Evolutionary conservation across 2,113 vertebrate species (phyloP).

Genomic region (Symphodus melops): DNA sequence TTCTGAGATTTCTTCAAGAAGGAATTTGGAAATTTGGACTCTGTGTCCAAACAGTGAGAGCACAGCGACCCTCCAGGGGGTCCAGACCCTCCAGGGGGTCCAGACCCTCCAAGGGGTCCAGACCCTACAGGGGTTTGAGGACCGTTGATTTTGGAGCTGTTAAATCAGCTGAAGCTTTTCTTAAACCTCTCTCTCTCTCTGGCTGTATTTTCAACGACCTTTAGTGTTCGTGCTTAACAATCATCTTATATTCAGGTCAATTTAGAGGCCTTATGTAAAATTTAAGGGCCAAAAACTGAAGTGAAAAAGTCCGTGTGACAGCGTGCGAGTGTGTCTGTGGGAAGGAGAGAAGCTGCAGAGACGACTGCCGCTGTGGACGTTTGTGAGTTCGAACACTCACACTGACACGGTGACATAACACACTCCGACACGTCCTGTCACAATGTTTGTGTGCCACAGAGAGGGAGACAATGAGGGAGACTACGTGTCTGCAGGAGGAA

Average conservation of each 20-base stretch:
- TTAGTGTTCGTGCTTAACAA: not conserved
- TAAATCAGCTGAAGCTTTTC: too few species aligned
- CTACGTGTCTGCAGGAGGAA: not conserved
- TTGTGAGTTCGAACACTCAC: not conserved
- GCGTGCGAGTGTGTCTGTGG: not conserved
- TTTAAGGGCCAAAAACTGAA: not conserved
- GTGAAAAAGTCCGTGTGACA: not conserved
- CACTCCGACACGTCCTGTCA: constrained; percentile 12
- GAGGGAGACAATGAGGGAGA: constrained; percentile 3
- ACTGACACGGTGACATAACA: constrained; percentile 25
- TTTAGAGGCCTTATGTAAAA: not conserved
- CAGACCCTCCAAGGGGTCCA: too few species aligned
- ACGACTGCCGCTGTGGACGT: not conserved
- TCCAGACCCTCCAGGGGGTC: too few species aligned
- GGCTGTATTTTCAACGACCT: not conserved
- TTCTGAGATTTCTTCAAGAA: too few species aligned
- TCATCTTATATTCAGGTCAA: not conserved
- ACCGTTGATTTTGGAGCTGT: too few species aligned
- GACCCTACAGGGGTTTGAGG: too few species aligned
- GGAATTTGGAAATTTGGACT: too few species aligned
- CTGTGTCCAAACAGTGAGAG: too few species aligned
- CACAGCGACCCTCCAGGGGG: too few species aligned
- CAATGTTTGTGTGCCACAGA: constrained; percentile 9
- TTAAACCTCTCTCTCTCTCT: not conserved
- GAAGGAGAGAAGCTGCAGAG: not conserved